Conservation (phyloP, 2,888 invertebrate species). For the Pseudeuparius sepicola region DNA sequence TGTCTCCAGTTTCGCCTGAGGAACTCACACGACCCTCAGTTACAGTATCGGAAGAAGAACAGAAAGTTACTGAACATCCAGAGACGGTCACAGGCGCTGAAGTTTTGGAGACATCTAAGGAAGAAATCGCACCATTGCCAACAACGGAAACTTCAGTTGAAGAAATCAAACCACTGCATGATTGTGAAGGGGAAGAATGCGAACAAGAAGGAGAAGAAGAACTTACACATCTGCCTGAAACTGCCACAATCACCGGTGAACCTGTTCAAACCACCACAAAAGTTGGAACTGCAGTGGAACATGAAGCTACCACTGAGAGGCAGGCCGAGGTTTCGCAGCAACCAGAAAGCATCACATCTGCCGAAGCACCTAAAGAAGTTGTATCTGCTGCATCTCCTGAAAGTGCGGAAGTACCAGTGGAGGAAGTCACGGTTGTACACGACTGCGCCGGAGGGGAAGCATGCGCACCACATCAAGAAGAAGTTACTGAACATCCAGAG, state of each 20-base stretch:
- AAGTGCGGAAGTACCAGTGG: constrained; percentile 5
- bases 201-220: no score
- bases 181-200: no score
- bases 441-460: constrained; percentile 8
- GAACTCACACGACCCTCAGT: neutral
- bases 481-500: no score
- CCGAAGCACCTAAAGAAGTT: constrained; percentile 13
- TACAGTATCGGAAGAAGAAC: neutral
- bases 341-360: no score
- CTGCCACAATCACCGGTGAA: no score
- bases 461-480: neutral
- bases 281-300: no score
- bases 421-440: no score
- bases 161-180: no score
- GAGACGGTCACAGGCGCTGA: constrained; percentile 1
- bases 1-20: neutral
- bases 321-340: no score
- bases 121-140: neutral
- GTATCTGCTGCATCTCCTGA: constrained; percentile 1
- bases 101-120: neutral
- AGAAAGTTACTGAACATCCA: neutral
- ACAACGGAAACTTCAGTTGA: constrained; percentile 11
- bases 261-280: no score
- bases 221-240: no score
- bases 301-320: no score